Evolutionary conservation across 2,888 invertebrate genomes (phyloP).

Genomic region (Malthinus seriepunctatus): DNA sequence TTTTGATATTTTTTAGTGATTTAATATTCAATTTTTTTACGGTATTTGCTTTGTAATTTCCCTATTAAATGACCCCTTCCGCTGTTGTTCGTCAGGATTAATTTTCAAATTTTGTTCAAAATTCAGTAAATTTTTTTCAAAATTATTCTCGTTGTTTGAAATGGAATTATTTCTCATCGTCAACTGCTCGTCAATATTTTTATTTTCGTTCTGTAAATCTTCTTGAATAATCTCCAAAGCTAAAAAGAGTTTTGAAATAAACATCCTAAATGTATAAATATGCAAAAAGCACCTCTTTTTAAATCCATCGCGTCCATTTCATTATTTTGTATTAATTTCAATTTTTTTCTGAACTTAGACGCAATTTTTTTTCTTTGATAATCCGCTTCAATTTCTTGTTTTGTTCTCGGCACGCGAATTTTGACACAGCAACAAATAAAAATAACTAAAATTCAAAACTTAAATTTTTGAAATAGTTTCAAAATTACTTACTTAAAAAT

Average conservation of each 20-base stretch:
- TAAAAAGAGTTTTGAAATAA: constrained; percentile 44
- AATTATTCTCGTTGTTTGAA: too few species aligned
- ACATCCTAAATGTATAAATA: too few species aligned
- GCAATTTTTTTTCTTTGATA: constrained; percentile 83
- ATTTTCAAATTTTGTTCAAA: too few species aligned
- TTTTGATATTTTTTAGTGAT: too few species aligned
- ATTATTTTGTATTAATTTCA: constrained; percentile 80
- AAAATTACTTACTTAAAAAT: constrained; percentile 60
- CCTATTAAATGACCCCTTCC: too few species aligned
- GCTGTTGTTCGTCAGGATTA: too few species aligned
- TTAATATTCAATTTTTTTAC: too few species aligned
- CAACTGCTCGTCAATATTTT: constrained; percentile 39
- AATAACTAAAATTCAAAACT: constrained; percentile 63
- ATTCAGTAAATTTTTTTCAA: too few species aligned
- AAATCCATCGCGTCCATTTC: constrained; percentile 85
- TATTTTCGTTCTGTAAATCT: constrained; percentile 64
- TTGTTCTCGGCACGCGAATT: constrained; percentile 90
- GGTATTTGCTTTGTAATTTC: too few species aligned
- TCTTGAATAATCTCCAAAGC: constrained; percentile 70
- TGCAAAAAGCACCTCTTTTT: constrained; percentile 63
- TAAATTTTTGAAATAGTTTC: neutral
- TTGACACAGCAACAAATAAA: constrained; percentile 89
- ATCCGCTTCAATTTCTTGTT: constrained; percentile 94
- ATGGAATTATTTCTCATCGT: constrained; percentile 33
- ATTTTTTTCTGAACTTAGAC: constrained; percentile 77